Evolutionary conservation across 2,797 vertebrate species (phyloP).

Genomic region (Ataeniobius toweri): DNA sequence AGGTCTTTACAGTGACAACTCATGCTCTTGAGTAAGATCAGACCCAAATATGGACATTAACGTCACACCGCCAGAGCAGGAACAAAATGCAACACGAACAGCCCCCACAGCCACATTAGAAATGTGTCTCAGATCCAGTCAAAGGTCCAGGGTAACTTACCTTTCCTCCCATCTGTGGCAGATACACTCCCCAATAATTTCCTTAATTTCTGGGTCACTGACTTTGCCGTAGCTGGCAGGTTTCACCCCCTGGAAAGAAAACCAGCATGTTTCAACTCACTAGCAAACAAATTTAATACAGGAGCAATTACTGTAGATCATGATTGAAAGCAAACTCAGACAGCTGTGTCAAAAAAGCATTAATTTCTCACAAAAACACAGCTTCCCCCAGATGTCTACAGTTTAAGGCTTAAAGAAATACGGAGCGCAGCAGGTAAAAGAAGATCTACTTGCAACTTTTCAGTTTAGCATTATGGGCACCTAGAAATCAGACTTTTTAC

Average conservation of each 20-base stretch:
- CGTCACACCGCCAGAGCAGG: slow-evolving; percentile 38
- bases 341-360: slow-evolving; percentile 9
- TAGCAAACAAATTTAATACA: slow-evolving; percentile 19
- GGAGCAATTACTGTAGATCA: not conserved
- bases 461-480: not conserved
- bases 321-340: slow-evolving; percentile 9
- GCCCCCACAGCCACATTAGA: slow-evolving; percentile 9
- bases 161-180: slow-evolving; percentile 96
- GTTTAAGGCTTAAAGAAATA: slow-evolving; percentile 1
- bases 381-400: not conserved
- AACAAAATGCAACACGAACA: slow-evolving; percentile 18
- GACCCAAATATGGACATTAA: slow-evolving; percentile 44
- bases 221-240: slow-evolving; percentile 97
- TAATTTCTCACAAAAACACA: slow-evolving; percentile 9
- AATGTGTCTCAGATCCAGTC: not conserved
- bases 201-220: slow-evolving; percentile 96
- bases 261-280: slow-evolving; percentile 17
- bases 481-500: not conserved
- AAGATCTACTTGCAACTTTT: not conserved
- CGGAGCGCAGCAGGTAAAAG: not conserved
- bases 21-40: slow-evolving; percentile 34
- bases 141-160: slow-evolving; percentile 74
- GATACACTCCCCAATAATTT: slow-evolving; percentile 99
- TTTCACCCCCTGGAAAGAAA: slow-evolving; percentile 89
- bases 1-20: slow-evolving; percentile 36